Evolutionary conservation across 2,888 invertebrate genomes (phyloP), one percentile per base, ranked within the genome.

Genomic region (Candidula unifasciata): DNA sequence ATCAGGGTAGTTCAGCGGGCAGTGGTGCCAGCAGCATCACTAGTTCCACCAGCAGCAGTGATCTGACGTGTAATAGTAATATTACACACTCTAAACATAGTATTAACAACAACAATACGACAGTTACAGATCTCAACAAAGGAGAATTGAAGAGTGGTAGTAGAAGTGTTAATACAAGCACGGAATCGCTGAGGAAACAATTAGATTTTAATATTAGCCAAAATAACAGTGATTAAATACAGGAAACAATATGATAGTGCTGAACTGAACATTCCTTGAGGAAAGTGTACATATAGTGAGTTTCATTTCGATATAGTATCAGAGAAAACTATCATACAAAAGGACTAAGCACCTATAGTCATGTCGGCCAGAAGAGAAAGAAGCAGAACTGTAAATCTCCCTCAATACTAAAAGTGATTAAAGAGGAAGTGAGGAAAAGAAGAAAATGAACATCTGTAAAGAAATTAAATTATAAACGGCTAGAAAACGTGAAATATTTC

Each of bases 101-200:
- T 37, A 71, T 10, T 37, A 71, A 73, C 35, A 73, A 73, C n/a
- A 73, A 73, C 52, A 73, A 27, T 52, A 18, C 27, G 44, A 16
- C n/a, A n/a, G 16, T 73, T 13, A 52, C 73, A 6, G 44, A 73
- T 8, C 52, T 73, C 13, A 73, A 73, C 73, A 73, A 52, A 52
- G 13, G 10, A n/a, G 52, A n/a, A 44, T 2, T 52, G 8, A 73
- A 52, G 35, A n/a, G 35, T 6, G n/a, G 52, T 8, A 52, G 27
- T 27, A 24, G 27, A 44, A 52, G 73, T 73, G 73, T n/a, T 5
- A 18, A 52, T n/a, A 44, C 73, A 24, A 52, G 44, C 24, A 44
- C 52, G n/a, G 73, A 73, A 52, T 73, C 27, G 27, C 8, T 44
- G 52, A 27, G 18, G 33, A 69, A 16, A 18, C 30, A 33, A 69